Evolutionary conservation across 2,797 vertebrate species (phyloP).

Genomic region (Takifugu rubripes): DNA sequence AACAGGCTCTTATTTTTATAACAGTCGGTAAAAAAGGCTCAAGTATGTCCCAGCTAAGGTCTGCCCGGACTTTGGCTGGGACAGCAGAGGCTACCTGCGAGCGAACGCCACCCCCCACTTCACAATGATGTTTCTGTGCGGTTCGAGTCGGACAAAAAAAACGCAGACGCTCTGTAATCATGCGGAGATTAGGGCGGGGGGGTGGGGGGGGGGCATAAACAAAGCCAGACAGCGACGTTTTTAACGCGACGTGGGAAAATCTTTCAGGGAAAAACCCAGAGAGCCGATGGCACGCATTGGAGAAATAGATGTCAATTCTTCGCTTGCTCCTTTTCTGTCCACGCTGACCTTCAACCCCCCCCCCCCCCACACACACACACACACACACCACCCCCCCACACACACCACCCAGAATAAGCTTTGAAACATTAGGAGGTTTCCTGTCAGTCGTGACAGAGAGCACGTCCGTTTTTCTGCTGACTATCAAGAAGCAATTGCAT

Average conservation of each 20-base stretch:
- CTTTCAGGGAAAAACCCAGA: conserved; percentile 34
- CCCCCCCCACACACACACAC: too few relatives aligned
- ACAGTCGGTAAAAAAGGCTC: not conserved
- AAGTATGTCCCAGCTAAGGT: too few relatives aligned
- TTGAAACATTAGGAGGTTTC: too few relatives aligned
- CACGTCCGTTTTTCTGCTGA: not conserved
- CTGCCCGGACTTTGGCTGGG: not conserved
- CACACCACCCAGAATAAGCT: too few relatives aligned
- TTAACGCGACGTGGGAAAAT: conserved; percentile 59
- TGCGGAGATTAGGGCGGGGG: conserved; percentile 48
- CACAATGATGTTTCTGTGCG: conserved; percentile 56
- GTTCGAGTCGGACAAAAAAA: conserved; percentile 54
- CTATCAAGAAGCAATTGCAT: not conserved
- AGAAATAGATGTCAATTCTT: too few relatives aligned
- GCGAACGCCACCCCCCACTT: conserved; percentile 13
- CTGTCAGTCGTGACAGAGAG: not conserved
- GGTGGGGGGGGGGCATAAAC: conserved; percentile 55
- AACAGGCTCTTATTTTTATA: not conserved
- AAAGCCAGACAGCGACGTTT: conserved; percentile 44
- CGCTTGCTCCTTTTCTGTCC: not conserved
- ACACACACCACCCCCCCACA: too few relatives aligned
- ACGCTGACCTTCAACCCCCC: not conserved
- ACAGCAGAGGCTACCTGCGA: conserved; percentile 14
- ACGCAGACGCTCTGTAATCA: conserved; percentile 69
- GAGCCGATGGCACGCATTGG: conserved; percentile 17